Evolutionary conservation across 1,140 invertebrate genomes (phyloP), one percentile per base, ranked within the genome.

Genomic region (Probaryconus sp.): DNA sequence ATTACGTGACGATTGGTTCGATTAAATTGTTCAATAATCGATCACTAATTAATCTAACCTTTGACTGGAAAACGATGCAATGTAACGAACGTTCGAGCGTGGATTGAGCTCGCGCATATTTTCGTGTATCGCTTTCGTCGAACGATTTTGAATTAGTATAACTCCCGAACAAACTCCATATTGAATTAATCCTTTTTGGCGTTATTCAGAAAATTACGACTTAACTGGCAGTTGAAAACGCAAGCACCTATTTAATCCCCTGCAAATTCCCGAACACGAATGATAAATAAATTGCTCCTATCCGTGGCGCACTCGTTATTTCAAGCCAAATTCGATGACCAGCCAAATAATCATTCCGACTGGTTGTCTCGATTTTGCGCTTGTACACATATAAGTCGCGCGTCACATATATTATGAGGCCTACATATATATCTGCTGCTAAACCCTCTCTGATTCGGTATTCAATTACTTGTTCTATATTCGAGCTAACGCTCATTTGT

Each of bases 191-290:
- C 63, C 51, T 56, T 67, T 67, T 67, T 48, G 43, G 33, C 51
- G 63, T 55, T 67, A 35, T 58, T 67, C 63, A 42, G 63, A 50
- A 67, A 67, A 67, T 67, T 67, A 67, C 63, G 63, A 50, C 63
- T 56, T 67, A 55, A 56, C 63, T 42, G 51, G 9, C 51, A 58
- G 43, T 35, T 21, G 60, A 43, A 21, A 42, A 38, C 33, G 17
- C 35, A 38, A 67, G 40, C 63, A 58, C 42, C 10, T 33, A 42
- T 48, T 67, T 67, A 55, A 67, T 55, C 56, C 50, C 63, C 31
- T 17, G 42, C 42, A 42, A 67, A 67, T 56, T 35, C 40, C 28
- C 63, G 13, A 38, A 58, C 45, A 30, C 26, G 43, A 50, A 50
- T 67, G 26, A 67, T 67, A 58, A 67, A 67, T 50, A 58, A 58